phyloP scores from a whole-genome alignment of 2,113 vertebrate genomes.

The Orthonyx spaldingii region DNA sequence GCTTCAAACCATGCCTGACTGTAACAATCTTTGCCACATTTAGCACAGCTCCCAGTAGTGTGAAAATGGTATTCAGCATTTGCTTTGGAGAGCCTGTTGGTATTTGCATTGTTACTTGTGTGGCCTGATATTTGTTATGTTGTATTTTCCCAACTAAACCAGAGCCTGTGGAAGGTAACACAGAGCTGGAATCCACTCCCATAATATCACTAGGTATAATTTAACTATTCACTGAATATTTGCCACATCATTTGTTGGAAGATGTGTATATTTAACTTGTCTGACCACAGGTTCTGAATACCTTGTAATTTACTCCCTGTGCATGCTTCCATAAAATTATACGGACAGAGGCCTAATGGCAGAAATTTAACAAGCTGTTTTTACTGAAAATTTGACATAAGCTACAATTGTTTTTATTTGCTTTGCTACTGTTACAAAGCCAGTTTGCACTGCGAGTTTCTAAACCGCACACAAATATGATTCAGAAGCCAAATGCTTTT shows the following conservation, averaged over 20 bases:
- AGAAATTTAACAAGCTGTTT: not conserved
- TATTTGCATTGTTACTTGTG: not conserved
- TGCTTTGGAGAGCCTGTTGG: not conserved
- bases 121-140: not conserved
- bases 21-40: not conserved
- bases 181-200: not conserved
- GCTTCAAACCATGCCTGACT: not conserved
- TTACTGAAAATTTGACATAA: conserved; percentile 11
- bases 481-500: not conserved
- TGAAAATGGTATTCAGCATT: not conserved
- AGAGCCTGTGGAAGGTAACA: not conserved
- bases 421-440: not conserved
- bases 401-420: conserved; percentile 2
- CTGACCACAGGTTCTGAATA: not conserved
- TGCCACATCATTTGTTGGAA: not conserved
- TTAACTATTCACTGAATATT: conserved; percentile 10
- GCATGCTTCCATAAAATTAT: conserved; percentile 21
- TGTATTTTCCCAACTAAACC: conserved; percentile 27
- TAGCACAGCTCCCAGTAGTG: not conserved
- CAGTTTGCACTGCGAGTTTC: not conserved
- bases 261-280: conserved; percentile 21
- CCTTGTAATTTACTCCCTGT: not conserved
- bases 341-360: not conserved
- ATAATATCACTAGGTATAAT: not conserved
- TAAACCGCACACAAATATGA: not conserved